Base-by-base conservation (phyloP, 2,113 vertebrate genomes). In the Forbesichthys agassizii region DNA sequence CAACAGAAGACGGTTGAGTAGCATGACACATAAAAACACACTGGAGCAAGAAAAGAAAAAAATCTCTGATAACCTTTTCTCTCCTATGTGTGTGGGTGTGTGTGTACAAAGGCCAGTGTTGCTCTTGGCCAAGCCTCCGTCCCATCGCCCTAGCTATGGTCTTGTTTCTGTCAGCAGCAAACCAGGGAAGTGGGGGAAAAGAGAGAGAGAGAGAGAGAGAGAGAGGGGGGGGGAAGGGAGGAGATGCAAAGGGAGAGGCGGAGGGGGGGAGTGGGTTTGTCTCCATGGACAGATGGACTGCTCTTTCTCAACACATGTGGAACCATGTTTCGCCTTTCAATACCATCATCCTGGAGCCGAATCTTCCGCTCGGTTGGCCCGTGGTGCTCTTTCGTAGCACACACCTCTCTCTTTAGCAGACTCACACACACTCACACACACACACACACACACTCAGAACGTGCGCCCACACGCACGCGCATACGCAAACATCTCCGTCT, bases 301-400 rank as follows among this genome's bases (percentile, higher is more conserved):
- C 92, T 94, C 94, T 95, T 94, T 96, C 95, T 94, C 95, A 96
- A 96, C 96, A 96, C 95, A 96, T 96, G 95, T 96, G 93, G 83
- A 93, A 90, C 93, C 93, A 93, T 91, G 93, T 95, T 95, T 93
- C 91, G 92, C 96, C 95, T 94, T 93, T 96, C 95, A 93, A 93
- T 93, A 95, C 94, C 96, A 96, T 98, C 97, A 95, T 90, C 88
- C 94, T 95, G 97, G 97, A 98, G 97, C 97, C 97, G 84, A 89
- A 88, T 87, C 88, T 87, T 83, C 88, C 84, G 86, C 88, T 88
- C 85, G 87, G 88, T 88, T 91, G 88, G 87, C 87, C 86, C 85
- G 81, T 82, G 70, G 87, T 82, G 79, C 85, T 86, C 85, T 84
- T 80, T 89, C 75, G 70, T 83, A 78, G 77, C 63, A 77, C 88